A percentile compares a stretch with the other conserved stretches of the same genome.
Evolutionary conservation across 2,888 invertebrate species (phyloP).

Genomic region (Pristionchus maxplancki): DNA sequence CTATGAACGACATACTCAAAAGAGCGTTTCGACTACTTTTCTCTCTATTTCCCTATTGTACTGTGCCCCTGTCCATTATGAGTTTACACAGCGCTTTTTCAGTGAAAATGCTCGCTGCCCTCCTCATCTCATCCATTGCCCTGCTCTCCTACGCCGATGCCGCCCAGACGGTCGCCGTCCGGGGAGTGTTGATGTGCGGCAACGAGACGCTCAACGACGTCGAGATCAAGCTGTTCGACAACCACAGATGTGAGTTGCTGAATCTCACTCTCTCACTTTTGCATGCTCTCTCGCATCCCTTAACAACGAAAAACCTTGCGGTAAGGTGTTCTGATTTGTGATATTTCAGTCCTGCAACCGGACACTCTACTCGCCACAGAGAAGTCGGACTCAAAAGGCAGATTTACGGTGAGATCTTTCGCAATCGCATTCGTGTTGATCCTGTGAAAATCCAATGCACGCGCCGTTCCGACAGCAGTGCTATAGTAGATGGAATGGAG

Average conservation of each 20-base stretch:
- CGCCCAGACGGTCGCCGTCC: neutral
- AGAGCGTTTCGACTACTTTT: too few species aligned
- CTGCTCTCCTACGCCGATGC: neutral
- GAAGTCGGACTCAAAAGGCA: neutral
- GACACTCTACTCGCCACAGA: neutral
- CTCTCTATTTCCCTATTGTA: too few species aligned
- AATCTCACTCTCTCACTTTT: neutral
- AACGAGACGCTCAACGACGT: neutral
- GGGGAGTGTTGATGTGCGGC: neutral
- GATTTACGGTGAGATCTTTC: neutral
- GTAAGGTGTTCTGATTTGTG: too few species aligned
- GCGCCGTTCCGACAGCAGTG: neutral
- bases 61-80: neutral
- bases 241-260: constrained; percentile 10
- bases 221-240: constrained; percentile 42
- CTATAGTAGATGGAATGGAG: neutral
- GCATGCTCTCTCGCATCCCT: neutral
- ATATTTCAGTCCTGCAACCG: neutral
- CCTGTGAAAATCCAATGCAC: too few species aligned
- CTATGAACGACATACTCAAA: neutral
- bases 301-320: too few species aligned
- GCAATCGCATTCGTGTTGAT: too few species aligned
- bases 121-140: neutral
- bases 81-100: neutral
- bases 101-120: neutral